Evolutionary conservation across 2,113 vertebrate species (phyloP), one percentile per base, ranked within the genome.

Genomic region (Corythornis madagascariensis): DNA sequence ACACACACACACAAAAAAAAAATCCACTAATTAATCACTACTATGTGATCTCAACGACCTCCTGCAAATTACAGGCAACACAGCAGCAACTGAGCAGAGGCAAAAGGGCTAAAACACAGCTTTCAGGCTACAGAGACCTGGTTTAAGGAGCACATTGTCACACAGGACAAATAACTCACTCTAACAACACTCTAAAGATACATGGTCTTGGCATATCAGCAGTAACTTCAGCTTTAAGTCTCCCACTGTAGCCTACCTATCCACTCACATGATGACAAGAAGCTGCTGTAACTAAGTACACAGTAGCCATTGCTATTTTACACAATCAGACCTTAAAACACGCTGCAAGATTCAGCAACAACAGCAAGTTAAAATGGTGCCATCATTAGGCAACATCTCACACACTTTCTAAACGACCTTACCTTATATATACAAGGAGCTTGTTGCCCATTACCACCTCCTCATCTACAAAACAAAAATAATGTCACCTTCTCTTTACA

Each of bases 401-500:
- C 45, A 35, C 10, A 11, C 72, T n/a, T 75, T 29, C 61, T 52
- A 4, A 60, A 83, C 31, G 47, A 70, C 31, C 91, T 97, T 97
- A 99, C 99, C 99, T 99, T 87, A 99, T 99, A 95, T 99, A 99
- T 6, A 99, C 99, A 22, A 99, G 98, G 52, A 99, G 98, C 93
- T 99, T 99, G 97, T 99, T 99, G 66, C 99, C 99, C 98, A 99
- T 99, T 47, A 99, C 96, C 91, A 99, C 98, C 91, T 99, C 98
- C 48, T 99, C 98, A 98, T 99, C 99, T 99, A 97, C 75, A 78
- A 55, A 95, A 83, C 84, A 96, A 93, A 88, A 85, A 53, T 35
- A n/a, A 66, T 56, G 35, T 96, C 60, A 93, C 13, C 15, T 53
- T 87, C 45, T 52, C 38, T 91, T 76, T 40, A 69, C 11, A 52